A percentile compares a stretch with the other conserved stretches of the same genome.
phyloP scores from a whole-genome alignment of 2,888 invertebrate genomes.

The Harpalus rufipes region DNA sequence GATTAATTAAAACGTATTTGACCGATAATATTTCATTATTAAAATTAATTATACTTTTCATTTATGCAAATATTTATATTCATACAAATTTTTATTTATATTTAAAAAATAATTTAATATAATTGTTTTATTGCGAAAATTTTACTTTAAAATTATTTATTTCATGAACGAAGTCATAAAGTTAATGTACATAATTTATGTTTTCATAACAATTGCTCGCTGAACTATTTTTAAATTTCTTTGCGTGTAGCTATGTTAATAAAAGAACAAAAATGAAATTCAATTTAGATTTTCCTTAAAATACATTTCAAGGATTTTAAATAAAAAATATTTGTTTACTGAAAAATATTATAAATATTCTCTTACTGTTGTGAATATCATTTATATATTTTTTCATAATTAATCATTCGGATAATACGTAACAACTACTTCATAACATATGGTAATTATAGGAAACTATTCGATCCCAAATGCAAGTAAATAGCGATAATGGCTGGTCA shows the following conservation, averaged over 20 bases:
- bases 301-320: conserved; percentile 18
- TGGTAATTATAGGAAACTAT: neutral
- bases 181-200: neutral
- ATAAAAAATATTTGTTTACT: neutral
- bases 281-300: conserved; percentile 15
- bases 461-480: conserved; percentile 8
- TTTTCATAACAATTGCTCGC: neutral
- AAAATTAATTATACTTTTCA: conserved; percentile 1
- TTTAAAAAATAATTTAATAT: neutral
- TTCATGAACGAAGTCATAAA: neutral
- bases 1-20: neutral
- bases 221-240: conserved; percentile 15
- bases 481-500: conserved; percentile 4
- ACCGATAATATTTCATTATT: neutral
- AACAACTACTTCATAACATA: neutral
- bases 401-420: no score
- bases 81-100: neutral
- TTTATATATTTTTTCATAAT: neutral
- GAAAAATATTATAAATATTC: neutral
- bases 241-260: neutral
- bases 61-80: neutral
- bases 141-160: no score
- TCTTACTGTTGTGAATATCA: neutral
- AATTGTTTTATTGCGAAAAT: neutral
- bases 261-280: conserved; percentile 22